A percentile compares a stretch with the other conserved stretches of the same genome.
Evolutionary conservation across 1,140 invertebrate genomes (phyloP).

Genomic region (Campoletis sonorensis): DNA sequence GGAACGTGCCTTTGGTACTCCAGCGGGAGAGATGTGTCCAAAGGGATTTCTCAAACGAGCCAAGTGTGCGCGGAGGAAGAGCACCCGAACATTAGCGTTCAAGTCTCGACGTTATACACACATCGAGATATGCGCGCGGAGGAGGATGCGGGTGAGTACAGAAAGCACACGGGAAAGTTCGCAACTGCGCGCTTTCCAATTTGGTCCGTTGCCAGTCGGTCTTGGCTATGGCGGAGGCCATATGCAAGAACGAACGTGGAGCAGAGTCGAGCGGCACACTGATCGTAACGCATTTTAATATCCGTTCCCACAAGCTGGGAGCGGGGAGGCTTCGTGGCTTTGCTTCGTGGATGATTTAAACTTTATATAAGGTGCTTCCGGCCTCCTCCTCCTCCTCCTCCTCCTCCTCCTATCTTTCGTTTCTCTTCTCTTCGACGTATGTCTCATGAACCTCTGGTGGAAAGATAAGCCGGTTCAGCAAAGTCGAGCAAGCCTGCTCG

Average conservation of each 20-base stretch:
- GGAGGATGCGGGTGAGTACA: slow-evolving; percentile 46
- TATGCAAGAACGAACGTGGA: slow-evolving; percentile 63
- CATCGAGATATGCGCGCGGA: slow-evolving; percentile 52
- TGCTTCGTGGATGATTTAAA: slow-evolving; percentile 68
- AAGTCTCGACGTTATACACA: slow-evolving; percentile 25
- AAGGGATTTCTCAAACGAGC: slow-evolving; percentile 39
- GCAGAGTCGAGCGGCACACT: slow-evolving; percentile 44
- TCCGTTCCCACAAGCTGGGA: slow-evolving; percentile 45
- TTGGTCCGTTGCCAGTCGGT: slow-evolving; percentile 70
- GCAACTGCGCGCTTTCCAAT: slow-evolving; percentile 69
- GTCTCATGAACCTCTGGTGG: slow-evolving; percentile 40
- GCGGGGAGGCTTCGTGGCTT: slow-evolving; percentile 4
- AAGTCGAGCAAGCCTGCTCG: slow-evolving; percentile 31
- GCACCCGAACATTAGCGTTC: slow-evolving; percentile 34
- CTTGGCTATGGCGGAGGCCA: slow-evolving; percentile 53
- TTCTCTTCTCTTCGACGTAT: neutral
- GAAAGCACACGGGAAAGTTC: slow-evolving; percentile 52
- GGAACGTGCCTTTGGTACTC: slow-evolving; percentile 34
- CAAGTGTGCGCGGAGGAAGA: slow-evolving; percentile 51
- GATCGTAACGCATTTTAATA: slow-evolving; percentile 70
- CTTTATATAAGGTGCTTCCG: slow-evolving; percentile 68
- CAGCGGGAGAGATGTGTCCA: slow-evolving; percentile 11
- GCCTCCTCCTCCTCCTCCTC: slow-evolving; percentile 1
- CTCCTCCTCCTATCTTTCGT: slow-evolving; percentile 10
- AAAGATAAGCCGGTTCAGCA: slow-evolving; percentile 36